Evolutionary conservation across 2,888 invertebrate genomes (phyloP).

Genomic region (Brassicogethes aeneus): DNA sequence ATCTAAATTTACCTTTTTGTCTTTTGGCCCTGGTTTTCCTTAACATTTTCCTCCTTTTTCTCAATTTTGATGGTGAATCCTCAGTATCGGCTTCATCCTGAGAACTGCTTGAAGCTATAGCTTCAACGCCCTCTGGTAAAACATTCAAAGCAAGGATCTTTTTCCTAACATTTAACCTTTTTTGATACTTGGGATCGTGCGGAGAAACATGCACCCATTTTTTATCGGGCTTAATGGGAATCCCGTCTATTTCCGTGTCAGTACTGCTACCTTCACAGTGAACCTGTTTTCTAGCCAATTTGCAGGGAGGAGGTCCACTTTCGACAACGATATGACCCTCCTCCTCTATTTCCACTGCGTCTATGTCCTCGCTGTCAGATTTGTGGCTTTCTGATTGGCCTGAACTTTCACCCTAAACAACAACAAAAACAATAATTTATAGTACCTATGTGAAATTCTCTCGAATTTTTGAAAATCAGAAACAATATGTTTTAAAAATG

Average conservation of each 20-base stretch:
- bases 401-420: constrained; percentile 51
- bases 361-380: constrained; percentile 41
- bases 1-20: constrained; percentile 30
- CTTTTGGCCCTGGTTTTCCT: constrained; percentile 54
- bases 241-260: constrained; percentile 34
- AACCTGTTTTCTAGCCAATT: constrained; percentile 37
- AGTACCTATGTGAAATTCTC: no score
- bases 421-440: background rate
- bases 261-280: constrained; percentile 32
- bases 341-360: constrained; percentile 41
- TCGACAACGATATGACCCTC: constrained; percentile 41
- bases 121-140: constrained; percentile 44
- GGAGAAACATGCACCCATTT: constrained; percentile 18
- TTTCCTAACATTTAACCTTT: constrained; percentile 45
- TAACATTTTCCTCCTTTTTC: constrained; percentile 48
- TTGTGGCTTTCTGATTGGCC: constrained; percentile 47
- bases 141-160: constrained; percentile 40
- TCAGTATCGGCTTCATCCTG: constrained; percentile 46
- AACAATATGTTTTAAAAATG: no score
- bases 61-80: constrained; percentile 31
- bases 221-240: constrained; percentile 26
- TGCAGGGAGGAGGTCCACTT: constrained; percentile 45
- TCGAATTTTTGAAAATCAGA: no score
- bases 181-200: constrained; percentile 39
- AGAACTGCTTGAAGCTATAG: constrained; percentile 43